Percentiles rank a stretch among this genome's conserved stretches.
Conservation (phyloP, 2,888 invertebrate genomes). For the Tipula helvola region DNA sequence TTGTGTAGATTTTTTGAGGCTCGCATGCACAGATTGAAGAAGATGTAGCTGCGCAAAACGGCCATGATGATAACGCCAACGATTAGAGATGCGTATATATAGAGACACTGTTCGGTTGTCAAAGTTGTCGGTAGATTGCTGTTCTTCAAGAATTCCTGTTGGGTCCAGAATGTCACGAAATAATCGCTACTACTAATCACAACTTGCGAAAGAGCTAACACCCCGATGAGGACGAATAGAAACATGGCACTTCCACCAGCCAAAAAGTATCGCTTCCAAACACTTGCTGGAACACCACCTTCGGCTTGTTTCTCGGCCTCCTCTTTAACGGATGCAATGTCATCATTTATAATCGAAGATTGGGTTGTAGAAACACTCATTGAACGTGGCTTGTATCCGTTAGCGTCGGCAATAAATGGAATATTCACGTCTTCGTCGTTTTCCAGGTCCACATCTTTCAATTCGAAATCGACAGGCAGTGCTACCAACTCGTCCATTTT, state of each 20-base stretch:
- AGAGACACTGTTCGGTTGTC: conserved; percentile 27
- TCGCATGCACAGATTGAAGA: conserved; percentile 62
- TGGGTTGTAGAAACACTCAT: conserved; percentile 24
- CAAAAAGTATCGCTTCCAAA: conserved; percentile 37
- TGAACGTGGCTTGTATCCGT: conserved; percentile 18
- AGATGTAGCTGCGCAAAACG: conserved; percentile 48
- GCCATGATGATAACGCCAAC: conserved; percentile 19
- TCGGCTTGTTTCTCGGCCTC: conserved; percentile 33
- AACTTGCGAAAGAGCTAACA: conserved; percentile 42
- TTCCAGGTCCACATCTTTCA: conserved; percentile 17
- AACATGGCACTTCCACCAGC: conserved; percentile 39
- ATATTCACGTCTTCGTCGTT: conserved; percentile 32
- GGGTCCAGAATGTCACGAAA: conserved; percentile 48
- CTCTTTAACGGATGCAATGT: conserved; percentile 21
- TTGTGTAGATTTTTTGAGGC: conserved; percentile 68
- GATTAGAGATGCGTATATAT: conserved; percentile 27
- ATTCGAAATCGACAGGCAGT: conserved; percentile 23
- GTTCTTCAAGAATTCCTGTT: conserved; percentile 30
- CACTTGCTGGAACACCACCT: conserved; percentile 32
- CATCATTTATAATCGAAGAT: conserved; percentile 27
- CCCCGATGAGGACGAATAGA: conserved; percentile 34
- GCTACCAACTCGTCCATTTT: conserved; percentile 24
- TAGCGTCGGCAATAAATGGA: conserved; percentile 33
- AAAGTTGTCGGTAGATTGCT: conserved; percentile 16
- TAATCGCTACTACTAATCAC: conserved; percentile 47